Conservation (phyloP, 2,888 invertebrate species). For the Tetrapedia diversipes region DNA sequence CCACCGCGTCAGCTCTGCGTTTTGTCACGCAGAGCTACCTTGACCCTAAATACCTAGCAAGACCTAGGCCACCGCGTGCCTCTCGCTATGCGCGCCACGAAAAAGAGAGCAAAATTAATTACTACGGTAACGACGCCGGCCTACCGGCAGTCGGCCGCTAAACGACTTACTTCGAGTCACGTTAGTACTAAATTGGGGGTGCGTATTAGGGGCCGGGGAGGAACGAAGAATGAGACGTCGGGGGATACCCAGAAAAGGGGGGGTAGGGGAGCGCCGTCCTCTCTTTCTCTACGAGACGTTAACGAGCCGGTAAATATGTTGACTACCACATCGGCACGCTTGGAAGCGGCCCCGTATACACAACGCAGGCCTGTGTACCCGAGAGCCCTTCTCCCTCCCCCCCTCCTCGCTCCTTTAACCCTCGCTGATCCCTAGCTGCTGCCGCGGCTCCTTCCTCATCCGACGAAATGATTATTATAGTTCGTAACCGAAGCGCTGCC, state of each 20-base stretch:
- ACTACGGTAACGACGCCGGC: conserved; percentile 22
- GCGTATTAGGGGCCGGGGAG: conserved; percentile 49
- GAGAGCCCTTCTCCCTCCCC: conserved; percentile 10
- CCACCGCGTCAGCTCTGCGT: too few species aligned
- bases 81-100: conserved; percentile 24
- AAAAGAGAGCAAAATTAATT: conserved; percentile 49
- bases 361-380: conserved; percentile 30
- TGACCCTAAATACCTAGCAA: too few species aligned
- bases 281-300: conserved; percentile 77
- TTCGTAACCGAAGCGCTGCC: conserved; percentile 82
- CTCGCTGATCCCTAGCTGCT: too few species aligned
- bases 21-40: too few species aligned
- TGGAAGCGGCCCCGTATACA: conserved; percentile 61
- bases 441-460: conserved; percentile 64
- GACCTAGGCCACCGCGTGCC: background rate
- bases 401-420: conserved; percentile 11
- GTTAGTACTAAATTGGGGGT: conserved; percentile 61
- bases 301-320: conserved; percentile 83
- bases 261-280: conserved; percentile 53
- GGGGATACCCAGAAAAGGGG: conserved; percentile 40
- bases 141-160: conserved; percentile 12
- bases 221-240: conserved; percentile 62
- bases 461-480: conserved; percentile 83
- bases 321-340: conserved; percentile 78
- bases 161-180: conserved; percentile 58